Evolutionary conservation across 2,797 vertebrate species (phyloP).

Genomic region (Myotis planiceps): DNA sequence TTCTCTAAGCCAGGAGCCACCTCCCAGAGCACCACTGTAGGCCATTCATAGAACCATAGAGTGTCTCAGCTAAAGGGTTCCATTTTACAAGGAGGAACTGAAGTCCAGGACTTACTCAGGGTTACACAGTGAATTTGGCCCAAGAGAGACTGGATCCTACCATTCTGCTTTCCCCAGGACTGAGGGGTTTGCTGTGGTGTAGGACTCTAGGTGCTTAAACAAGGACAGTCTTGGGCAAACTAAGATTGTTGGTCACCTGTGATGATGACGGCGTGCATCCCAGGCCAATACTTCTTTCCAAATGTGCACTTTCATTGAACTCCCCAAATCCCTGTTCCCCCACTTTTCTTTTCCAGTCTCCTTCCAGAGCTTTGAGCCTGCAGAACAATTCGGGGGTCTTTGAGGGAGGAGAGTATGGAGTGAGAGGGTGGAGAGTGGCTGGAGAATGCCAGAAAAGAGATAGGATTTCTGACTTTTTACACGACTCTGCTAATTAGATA

Average conservation of each 20-base stretch:
- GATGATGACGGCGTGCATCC: neutral
- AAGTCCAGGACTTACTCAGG: neutral
- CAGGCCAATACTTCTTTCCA: neutral
- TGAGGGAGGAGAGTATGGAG: neutral
- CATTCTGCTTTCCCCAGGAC: neutral
- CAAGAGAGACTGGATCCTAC: neutral
- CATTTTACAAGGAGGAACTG: neutral
- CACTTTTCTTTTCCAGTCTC: neutral
- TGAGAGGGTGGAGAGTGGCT: neutral
- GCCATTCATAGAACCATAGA: neutral
- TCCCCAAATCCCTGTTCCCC: neutral
- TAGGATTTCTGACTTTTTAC: constrained; percentile 66
- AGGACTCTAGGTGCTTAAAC: neutral
- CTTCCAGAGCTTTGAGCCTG: neutral
- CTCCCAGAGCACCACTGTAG: neutral
- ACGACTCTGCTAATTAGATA: constrained; percentile 74
- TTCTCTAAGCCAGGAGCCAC: neutral
- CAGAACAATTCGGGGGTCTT: neutral
- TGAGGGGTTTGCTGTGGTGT: neutral
- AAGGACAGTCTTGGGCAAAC: neutral
- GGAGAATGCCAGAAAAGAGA: constrained; percentile 46
- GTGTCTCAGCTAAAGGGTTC: neutral
- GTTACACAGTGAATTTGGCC: neutral
- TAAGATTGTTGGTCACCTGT: neutral
- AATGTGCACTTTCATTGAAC: neutral